Base-by-base conservation (phyloP, 2,888 invertebrate genomes). In the Apomyelois bistriatella region DNA sequence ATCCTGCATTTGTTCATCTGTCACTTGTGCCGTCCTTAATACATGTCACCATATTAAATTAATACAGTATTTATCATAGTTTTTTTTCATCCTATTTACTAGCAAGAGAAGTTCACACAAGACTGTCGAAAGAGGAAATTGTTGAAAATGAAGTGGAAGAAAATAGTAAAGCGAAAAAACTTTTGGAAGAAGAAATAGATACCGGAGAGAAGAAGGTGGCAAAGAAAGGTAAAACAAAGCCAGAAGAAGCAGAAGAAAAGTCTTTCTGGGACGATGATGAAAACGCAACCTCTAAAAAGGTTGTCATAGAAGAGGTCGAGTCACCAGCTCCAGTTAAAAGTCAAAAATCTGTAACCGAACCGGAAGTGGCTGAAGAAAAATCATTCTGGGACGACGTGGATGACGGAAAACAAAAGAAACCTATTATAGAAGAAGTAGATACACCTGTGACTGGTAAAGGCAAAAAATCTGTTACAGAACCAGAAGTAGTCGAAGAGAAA, bases 21-120 rank as follows among this genome's bases (percentile, higher is more conserved):
- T 70, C 72, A 76, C 76, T 78, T 83, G 81, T 86, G 78, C 74
- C 59, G 81, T 85, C 66, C 70, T 62, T 76, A 73, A 74, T 76
- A 68, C 58, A 71, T 69, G 67, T 69, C 55, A 55, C 56, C 54
- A 58, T 52, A 43, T 52, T 60, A 59, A 60, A 58, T 61, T 60
- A 60, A 58, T 61, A 55, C 56, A 55, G 16, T 53, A 37, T 50
- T 56, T 46, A 46, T 46, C 46, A 46, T 46, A 32, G n/a, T 13
- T 43, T 46, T 46, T 63, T 66, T 63, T 63, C 59, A 62, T 65
- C 55, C 60, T 59, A 68, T 79, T 75, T 60, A 76, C 78, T 89
- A 91, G 91, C 91, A 56, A 89, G 78, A 81, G 90, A 91, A 86
- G 82, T 90, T 70, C 88, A 85, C 79, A 82, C 88, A 71, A 85